Percentiles rank a stretch among this genome's conserved stretches.
These are phyloP conservation scores for Labia minor DNA, from an alignment of 2,888 invertebrate genomes.

Conservation along the genomic window DNA sequence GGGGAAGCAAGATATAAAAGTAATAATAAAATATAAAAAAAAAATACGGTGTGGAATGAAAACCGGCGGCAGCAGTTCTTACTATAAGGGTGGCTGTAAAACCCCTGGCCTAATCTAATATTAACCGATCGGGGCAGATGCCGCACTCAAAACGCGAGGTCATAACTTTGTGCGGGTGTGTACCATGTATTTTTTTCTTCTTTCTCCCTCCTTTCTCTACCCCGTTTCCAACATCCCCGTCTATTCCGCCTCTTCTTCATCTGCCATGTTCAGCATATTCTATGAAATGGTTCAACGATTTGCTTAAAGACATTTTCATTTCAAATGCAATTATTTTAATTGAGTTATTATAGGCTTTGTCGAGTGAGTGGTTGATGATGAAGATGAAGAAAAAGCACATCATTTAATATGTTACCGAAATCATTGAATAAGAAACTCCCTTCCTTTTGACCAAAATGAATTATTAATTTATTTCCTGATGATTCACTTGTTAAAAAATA, in stretches of 20 bases:
- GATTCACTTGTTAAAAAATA: too few relatives aligned
- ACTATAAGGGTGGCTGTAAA: background rate
- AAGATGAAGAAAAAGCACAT: too few relatives aligned
- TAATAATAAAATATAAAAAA: constrained; percentile 5
- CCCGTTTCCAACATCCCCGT: too few relatives aligned
- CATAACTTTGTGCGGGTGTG: background rate
- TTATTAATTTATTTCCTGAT: too few relatives aligned
- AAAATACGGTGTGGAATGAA: background rate
- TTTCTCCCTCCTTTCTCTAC: too few relatives aligned
- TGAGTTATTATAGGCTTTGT: background rate
- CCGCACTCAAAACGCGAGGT: background rate
- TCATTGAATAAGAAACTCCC: too few relatives aligned
- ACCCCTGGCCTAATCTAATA: background rate
- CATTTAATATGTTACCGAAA: too few relatives aligned
- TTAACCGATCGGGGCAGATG: constrained; percentile 7
- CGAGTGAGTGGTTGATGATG: too few relatives aligned
- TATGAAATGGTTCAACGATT: background rate
- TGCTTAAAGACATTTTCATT: constrained; percentile 13
- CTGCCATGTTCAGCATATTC: background rate
- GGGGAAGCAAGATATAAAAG: background rate
- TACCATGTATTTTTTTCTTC: background rate
- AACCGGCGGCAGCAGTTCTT: background rate
- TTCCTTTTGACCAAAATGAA: too few relatives aligned
- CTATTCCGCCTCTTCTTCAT: background rate
- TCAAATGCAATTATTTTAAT: background rate